Base-by-base conservation (phyloP, 2,888 invertebrate species). In the Tridacna crocea region DNA sequence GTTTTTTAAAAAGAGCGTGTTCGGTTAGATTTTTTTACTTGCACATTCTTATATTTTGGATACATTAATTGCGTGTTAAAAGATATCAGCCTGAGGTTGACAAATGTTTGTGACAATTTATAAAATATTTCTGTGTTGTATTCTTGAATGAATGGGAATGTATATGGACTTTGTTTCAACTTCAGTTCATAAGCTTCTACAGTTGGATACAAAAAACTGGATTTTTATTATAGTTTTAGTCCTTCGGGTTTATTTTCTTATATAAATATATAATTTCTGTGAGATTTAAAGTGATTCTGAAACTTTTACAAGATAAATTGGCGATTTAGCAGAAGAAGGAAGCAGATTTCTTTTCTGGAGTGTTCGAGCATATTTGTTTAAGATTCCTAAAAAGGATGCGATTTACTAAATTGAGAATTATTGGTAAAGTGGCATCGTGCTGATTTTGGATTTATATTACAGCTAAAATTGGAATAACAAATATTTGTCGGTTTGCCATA, bases 401-500 rank as follows among this genome's bases (percentile, higher is more conserved):
- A 55, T 15, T 55, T 55, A 10, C 19, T 55, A 19, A 55, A 19
- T 55, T 55, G 15, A 55, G 19, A 55, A 55, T 36, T 55, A 55
- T 55, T 10, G 55, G 55, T 55, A 19, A 55, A 55, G 55, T 55
- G 55, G 15, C 55, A 19, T 55, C 55, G 17, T 19, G 55, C 55
- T 51, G 55, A 3, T 55, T 55, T 19, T 19, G 55, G 55, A 55
- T 55, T 55, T 6, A 19, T 55, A 19, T 55, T 55, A 55, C 55
- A 55, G 55, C 55, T 55, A 55, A 55, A 55, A 55, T 55, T 19
- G 55, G 55, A 55, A 55, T 55, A 55, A 55, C 55, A 55, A 55
- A 55, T 55, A 55, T 55, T 55, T 55, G 55, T 55, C 19, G 15
- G 6, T 19, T 10, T 55, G 55, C 55, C 15, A 19, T 55, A 15